phyloP scores from a whole-genome alignment of 2,888 invertebrate genomes.

The Serripes groenlandicus region DNA sequence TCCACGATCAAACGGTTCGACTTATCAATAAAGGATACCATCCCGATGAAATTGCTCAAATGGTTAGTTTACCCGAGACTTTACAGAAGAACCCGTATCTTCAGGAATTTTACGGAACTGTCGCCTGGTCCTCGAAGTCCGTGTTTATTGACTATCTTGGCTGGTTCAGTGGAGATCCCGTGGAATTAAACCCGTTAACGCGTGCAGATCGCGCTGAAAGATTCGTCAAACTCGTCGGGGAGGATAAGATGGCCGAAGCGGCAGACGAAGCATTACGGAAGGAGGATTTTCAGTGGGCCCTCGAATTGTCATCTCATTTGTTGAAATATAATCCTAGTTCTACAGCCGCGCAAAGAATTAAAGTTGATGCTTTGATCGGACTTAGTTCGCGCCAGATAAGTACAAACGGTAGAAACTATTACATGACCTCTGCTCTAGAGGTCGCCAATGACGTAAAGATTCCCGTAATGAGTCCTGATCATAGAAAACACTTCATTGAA shows the following conservation, averaged over 20 bases:
- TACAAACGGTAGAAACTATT: constrained; percentile 78
- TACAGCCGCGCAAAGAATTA: constrained; percentile 68
- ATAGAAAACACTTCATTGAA: constrained; percentile 40
- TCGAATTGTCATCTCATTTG: constrained; percentile 74
- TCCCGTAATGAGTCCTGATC: neutral
- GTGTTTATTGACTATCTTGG: constrained; percentile 74
- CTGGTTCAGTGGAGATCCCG: constrained; percentile 79
- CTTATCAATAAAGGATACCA: constrained; percentile 79
- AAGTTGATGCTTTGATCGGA: constrained; percentile 69
- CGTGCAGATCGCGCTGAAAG: constrained; percentile 68
- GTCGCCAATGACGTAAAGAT: constrained; percentile 66
- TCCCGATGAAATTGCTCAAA: constrained; percentile 81
- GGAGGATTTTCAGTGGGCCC: constrained; percentile 78
- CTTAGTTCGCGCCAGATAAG: constrained; percentile 73
- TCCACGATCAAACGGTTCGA: constrained; percentile 83
- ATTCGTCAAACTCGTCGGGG: constrained; percentile 72
- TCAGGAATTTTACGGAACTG: constrained; percentile 81
- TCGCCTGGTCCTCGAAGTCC: constrained; percentile 79
- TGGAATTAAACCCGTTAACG: constrained; percentile 73
- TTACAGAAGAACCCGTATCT: constrained; percentile 75
- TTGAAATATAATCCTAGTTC: constrained; percentile 60
- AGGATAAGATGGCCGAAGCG: constrained; percentile 46
- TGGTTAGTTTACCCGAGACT: constrained; percentile 74
- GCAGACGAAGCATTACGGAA: constrained; percentile 71
- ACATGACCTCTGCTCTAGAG: constrained; percentile 77